Base-by-base conservation (phyloP, 1,140 invertebrate species). In the Drosophila kurseongensis region DNA sequence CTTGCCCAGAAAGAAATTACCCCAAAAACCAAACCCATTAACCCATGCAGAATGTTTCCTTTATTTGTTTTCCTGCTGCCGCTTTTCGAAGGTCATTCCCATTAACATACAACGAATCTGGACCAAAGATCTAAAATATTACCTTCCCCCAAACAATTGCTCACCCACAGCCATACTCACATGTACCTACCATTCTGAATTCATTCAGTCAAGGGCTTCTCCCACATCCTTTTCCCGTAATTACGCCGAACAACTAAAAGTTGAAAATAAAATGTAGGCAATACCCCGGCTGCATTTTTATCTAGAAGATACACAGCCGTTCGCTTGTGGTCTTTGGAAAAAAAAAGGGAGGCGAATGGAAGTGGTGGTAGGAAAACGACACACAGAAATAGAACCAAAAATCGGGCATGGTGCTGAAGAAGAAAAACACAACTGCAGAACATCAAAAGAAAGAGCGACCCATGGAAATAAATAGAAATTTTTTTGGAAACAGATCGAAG, bases 141-240 rank as follows among this genome's bases (percentile, higher is more conserved):
- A 40, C 36, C 52, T 56, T 58, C 16, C 47, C 32, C 32, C 52
- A 52, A 51, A 42, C 71, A 75, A 51, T 65, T 65, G 27, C 38
- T 32, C 29, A 32, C 68, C 41, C 14, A 40, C 69, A 45, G 18
- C n/a, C 9, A 23, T 13, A 40, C 13, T 14, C 45, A 18, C 9
- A 13, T 32, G 29, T 23, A 48, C 32, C 52, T 68, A 35, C 62
- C 35, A 71, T 85, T 72, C 51, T 59, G 83, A 74, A 89, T 83
- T 89, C 84, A 89, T 86, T 86, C 62, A 86, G 83, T 86, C 83
- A 86, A 86, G 82, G 82, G 82, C 82, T 86, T 86, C 84, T 86
- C 84, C 83, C 83, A 86, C 75, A 86, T 86, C 83, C 79, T 86
- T 86, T 84, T 89, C 71, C 80, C 79, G 83, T 88, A 85, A 85